phyloP scores from a whole-genome alignment of 2,797 vertebrate species.

The Furcifer pardalis region DNA sequence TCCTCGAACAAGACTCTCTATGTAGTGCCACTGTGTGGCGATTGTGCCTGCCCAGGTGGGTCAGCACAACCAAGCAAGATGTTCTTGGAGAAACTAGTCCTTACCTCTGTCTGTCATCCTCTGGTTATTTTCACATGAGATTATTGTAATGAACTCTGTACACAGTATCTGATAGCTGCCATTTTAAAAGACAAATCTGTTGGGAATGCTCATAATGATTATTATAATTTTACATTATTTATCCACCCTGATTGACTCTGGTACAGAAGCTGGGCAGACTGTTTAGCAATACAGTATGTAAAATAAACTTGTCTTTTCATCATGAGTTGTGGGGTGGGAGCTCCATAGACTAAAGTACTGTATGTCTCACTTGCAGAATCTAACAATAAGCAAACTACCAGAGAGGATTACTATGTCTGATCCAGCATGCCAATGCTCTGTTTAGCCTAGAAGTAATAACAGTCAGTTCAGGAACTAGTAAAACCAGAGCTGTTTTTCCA shows the following conservation, averaged over 20 bases:
- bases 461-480: neutral
- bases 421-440: neutral
- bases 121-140: neutral
- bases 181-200: neutral
- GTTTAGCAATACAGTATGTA: neutral
- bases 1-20: too few species aligned
- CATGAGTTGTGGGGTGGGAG: too few species aligned
- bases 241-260: neutral
- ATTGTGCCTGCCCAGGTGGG: too few species aligned
- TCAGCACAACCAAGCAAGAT: too few species aligned
- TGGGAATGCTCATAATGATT: neutral
- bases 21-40: too few species aligned
- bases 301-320: too few species aligned
- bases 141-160: neutral
- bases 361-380: neutral
- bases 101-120: too few species aligned
- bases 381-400: neutral
- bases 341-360: neutral
- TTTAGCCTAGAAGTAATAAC: neutral
- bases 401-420: neutral
- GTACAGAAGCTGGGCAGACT: neutral
- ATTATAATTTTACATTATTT: neutral
- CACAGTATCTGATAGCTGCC: neutral
- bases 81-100: too few species aligned
- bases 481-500: neutral